A percentile compares a stretch with the other conserved stretches of the same genome.
These are phyloP conservation scores for roundworm (Caenorhabditis elegans) DNA, from an alignment of 1,140 invertebrate species.

Conservation along the genomic window DNA sequence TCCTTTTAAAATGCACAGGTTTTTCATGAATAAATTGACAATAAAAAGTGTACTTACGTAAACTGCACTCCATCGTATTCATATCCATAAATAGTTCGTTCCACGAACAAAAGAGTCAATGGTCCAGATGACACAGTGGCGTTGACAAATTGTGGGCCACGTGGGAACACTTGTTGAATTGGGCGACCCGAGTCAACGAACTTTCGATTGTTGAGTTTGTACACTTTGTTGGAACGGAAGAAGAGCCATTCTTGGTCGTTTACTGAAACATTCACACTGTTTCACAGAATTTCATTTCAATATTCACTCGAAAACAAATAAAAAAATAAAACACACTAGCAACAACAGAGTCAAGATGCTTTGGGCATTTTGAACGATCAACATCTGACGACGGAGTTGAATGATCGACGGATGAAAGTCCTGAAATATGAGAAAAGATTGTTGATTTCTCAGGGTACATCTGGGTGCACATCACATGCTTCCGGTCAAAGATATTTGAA, in stretches of 20 bases:
- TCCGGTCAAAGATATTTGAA: no score
- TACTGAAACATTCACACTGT: conserved; percentile 10
- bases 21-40: no score
- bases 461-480: neutral
- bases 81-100: conserved; percentile 43
- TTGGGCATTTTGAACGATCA: neutral
- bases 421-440: conserved; percentile 9
- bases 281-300: no score
- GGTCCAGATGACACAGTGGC: conserved; percentile 26
- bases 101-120: conserved; percentile 40
- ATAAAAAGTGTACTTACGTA: neutral
- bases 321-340: conserved; percentile 4
- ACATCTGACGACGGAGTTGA: neutral
- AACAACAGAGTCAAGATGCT: conserved; percentile 29
- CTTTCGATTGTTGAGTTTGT: neutral
- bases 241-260: conserved; percentile 25
- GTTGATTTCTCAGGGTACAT: no score
- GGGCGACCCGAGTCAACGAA: conserved; percentile 15
- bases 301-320: no score
- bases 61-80: conserved; percentile 33
- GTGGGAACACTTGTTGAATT: conserved; percentile 41
- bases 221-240: conserved; percentile 35
- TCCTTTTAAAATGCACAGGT: no score
- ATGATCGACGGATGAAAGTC: conserved; percentile 1
- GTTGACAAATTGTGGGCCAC: conserved; percentile 44